phyloP scores from a whole-genome alignment of 2,113 vertebrate genomes.

The rat (Rattus norvegicus) region GRCr8 NC_086025.1:110877001-110877500 shows the following conservation, averaged over 20 bases:
- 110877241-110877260: neutral
- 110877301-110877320: neutral
- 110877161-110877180: neutral
- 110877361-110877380: neutral
- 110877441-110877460: neutral
- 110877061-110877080: neutral
- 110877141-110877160: neutral
- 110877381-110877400: no score
- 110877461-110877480: neutral
- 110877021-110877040: neutral
- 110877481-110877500: neutral
- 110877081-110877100: neutral
- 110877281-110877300: neutral
- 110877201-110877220: neutral
- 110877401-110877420: neutral
- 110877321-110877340: neutral
- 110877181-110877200: neutral
- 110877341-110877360: neutral
- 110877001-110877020: neutral
- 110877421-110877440: neutral
- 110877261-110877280: neutral
- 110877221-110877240: neutral
- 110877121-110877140: neutral
- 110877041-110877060: neutral
- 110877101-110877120: neutral